phyloP scores from a whole-genome alignment of 2,888 invertebrate genomes.

The Ophion slaviceki region DNA sequence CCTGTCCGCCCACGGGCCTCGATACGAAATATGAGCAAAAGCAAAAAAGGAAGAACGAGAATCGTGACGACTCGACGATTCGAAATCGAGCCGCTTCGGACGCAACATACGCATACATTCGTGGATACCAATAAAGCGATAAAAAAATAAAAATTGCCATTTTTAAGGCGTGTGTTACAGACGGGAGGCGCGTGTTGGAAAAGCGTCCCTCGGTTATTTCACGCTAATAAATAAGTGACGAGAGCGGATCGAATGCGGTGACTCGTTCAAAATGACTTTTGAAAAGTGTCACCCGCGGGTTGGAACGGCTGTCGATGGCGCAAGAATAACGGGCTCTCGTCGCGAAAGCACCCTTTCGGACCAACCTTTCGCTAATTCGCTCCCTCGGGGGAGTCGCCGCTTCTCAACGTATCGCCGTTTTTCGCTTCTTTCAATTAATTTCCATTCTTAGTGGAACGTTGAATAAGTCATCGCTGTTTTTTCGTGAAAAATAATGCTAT shows the following conservation, averaged over 20 bases:
- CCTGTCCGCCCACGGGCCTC: slow-evolving; percentile 53
- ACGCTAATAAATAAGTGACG: slow-evolving; percentile 57
- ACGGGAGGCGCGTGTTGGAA: background rate
- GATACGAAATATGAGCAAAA: slow-evolving; percentile 9
- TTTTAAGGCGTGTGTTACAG: background rate
- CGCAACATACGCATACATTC: background rate
- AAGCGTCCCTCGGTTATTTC: slow-evolving; percentile 36
- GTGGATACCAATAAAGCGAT: slow-evolving; percentile 34
- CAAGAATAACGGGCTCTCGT: slow-evolving; percentile 59
- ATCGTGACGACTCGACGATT: slow-evolving; percentile 22
- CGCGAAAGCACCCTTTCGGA: no score
- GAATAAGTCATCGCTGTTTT: no score
- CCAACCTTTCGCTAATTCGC: slow-evolving; percentile 66
- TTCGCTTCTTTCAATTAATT: no score
- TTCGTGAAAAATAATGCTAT: no score
- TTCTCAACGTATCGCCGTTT: no score
- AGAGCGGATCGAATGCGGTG: slow-evolving; percentile 1
- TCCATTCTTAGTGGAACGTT: no score
- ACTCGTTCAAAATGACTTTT: background rate
- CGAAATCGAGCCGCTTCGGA: slow-evolving; percentile 14
- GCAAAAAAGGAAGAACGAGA: background rate
- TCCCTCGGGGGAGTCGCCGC: slow-evolving; percentile 62
- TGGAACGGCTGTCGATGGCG: background rate
- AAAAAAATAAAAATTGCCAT: slow-evolving; percentile 15
- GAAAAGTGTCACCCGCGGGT: slow-evolving; percentile 54